These are phyloP conservation scores for Oophaga pumilio DNA, from an alignment of 2,113 vertebrate species.

Conservation along the genomic window DNA sequence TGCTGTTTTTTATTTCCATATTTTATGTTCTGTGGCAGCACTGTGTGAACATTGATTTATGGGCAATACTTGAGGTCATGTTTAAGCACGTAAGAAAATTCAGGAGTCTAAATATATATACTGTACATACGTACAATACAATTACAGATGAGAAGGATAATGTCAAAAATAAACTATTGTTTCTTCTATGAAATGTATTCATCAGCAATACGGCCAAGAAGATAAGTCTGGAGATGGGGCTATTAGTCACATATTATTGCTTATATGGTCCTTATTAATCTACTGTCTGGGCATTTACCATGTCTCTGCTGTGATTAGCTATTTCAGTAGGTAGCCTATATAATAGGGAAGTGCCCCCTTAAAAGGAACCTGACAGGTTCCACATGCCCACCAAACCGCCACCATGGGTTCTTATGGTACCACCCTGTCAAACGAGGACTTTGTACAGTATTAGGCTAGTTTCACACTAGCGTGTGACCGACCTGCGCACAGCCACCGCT, in stretches of 20 bases:
- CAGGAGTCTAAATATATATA: background rate
- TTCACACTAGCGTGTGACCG: too few species aligned
- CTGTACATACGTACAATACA: too few species aligned
- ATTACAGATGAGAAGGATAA: background rate
- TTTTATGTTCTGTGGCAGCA: background rate
- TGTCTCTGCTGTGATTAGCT: background rate
- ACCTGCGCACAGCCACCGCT: too few species aligned
- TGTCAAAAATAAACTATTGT: background rate
- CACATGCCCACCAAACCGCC: too few species aligned
- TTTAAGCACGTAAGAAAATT: background rate
- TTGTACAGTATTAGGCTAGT: too few species aligned
- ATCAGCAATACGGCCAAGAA: background rate
- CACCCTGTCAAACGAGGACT: too few species aligned
- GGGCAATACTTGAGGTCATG: background rate
- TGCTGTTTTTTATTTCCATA: background rate
- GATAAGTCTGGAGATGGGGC: background rate
- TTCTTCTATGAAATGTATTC: background rate
- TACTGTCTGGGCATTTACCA: background rate
- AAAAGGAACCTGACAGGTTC: too few species aligned
- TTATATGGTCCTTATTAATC: background rate
- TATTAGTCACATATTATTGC: background rate
- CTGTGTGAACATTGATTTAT: background rate
- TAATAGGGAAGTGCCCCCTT: background rate
- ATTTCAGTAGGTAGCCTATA: background rate
- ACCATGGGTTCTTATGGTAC: too few species aligned